phyloP scores from a whole-genome alignment of 2,797 vertebrate genomes.

The Rhinichthys osculus region DNA sequence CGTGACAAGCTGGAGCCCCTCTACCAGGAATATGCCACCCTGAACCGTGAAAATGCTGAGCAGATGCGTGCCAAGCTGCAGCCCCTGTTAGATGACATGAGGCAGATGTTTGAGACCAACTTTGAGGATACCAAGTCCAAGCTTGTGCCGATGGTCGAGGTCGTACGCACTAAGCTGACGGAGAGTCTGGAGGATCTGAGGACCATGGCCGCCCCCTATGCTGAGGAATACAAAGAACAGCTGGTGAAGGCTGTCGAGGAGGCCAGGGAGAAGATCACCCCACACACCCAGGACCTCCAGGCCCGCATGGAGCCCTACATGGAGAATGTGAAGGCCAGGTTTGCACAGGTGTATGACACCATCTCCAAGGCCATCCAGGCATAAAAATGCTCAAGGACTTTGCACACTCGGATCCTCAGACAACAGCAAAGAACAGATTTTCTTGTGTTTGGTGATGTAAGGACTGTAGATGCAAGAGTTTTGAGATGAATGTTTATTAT shows the following conservation, averaged over 20 bases:
- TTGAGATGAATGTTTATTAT: conserved; percentile 29
- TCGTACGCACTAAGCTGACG: conserved; percentile 71
- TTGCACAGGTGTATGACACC: conserved; percentile 73
- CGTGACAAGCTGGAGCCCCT: conserved; percentile 72
- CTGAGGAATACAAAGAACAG: conserved; percentile 73
- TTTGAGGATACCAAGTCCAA: conserved; percentile 74
- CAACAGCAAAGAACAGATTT: conserved; percentile 5
- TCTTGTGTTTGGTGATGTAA: neutral
- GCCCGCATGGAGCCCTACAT: conserved; percentile 73
- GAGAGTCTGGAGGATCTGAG: conserved; percentile 72
- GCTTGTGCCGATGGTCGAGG: conserved; percentile 68
- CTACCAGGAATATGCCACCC: conserved; percentile 66
- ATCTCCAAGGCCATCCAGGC: conserved; percentile 55
- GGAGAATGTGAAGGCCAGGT: conserved; percentile 70
- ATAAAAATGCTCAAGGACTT: conserved; percentile 46
- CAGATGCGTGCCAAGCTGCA: conserved; percentile 70
- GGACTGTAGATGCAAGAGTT: neutral
- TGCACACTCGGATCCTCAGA: neutral
- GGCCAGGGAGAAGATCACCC: conserved; percentile 54
- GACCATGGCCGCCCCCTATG: conserved; percentile 71
- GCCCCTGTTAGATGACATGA: conserved; percentile 69
- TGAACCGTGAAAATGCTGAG: conserved; percentile 63
- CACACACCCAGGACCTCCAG: conserved; percentile 67
- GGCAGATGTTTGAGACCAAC: conserved; percentile 68
- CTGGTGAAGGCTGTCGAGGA: conserved; percentile 69